Evolutionary conservation across 1,140 invertebrate genomes (phyloP), one percentile per base, ranked within the genome.

Genomic region (Drosophila varians): DNA sequence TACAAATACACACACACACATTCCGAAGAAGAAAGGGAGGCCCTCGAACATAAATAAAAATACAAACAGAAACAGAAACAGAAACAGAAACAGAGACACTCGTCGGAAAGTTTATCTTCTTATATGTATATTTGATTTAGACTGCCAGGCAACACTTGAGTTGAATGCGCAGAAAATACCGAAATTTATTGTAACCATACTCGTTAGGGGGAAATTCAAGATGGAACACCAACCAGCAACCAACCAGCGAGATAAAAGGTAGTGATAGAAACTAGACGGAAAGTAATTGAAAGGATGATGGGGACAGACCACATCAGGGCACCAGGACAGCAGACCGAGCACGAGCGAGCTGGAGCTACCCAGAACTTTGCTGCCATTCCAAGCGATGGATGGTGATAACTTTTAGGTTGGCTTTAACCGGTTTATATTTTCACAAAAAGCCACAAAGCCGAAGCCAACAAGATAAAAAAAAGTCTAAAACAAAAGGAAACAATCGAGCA

Each of bases 361-460:
- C 58, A 46, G 36, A 26, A 65, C 26, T 46, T 68, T 45, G 5
- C 40, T 38, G 8, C n/a, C 26, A 28, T 9, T 40, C 55, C 46
- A 18, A 36, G 26, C 31, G 31, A 34, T 31, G 47, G 1, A 21
- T 28, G 52, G 52, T 75, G 61, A 55, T 79, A 83, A 86, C 57
- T 86, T 48, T 74, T 70, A 66, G 72, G 72, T 47, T 66, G 78
- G 60, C 76, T 69, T 73, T 47, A 80, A 84, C 80, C 80, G 80
- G 80, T 84, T 84, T 80, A 19, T 42, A 38, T 64, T 70, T 65
- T 70, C 60, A 72, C 56, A 61, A 66, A 74, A 38, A 56, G 45
- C 16, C 43, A 71, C 47, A 53, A 72, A 12, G 14, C 28, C 6
- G 7, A 31, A 42, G 40, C 25, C 65, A 70, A 48, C 65, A 26